These are phyloP conservation scores for Cryptomyrus ogoouensis DNA, from an alignment of 2,113 vertebrate genomes.

Conservation along the genomic window DNA sequence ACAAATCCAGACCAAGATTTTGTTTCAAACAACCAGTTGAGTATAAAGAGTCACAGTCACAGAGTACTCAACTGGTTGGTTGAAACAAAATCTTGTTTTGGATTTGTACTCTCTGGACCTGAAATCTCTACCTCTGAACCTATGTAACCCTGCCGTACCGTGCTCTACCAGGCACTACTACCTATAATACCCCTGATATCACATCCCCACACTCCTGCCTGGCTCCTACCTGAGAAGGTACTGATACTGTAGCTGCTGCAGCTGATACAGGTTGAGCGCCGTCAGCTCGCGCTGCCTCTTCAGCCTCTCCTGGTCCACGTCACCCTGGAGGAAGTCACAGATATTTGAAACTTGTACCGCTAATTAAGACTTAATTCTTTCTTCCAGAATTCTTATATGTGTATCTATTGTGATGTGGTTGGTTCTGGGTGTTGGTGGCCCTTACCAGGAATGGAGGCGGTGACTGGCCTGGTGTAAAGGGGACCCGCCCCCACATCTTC, in stretches of 20 bases:
- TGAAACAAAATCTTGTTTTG: no score
- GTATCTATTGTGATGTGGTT: not conserved
- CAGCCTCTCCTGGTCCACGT: slow-evolving; percentile 86
- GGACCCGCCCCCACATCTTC: slow-evolving; percentile 96
- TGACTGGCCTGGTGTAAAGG: slow-evolving; percentile 80
- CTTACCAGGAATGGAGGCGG: slow-evolving; percentile 82
- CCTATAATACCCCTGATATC: not conserved
- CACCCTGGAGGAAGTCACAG: slow-evolving; percentile 59
- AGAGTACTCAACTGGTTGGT: no score
- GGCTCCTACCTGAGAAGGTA: slow-evolving; percentile 81
- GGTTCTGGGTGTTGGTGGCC: not conserved
- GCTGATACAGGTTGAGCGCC: slow-evolving; percentile 88
- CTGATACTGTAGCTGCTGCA: slow-evolving; percentile 88
- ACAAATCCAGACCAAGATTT: no score
- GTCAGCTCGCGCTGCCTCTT: slow-evolving; percentile 88
- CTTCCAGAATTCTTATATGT: not conserved
- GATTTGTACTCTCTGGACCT: no score
- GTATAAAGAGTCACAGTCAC: no score
- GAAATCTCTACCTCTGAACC: not conserved
- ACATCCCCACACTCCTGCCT: not conserved
- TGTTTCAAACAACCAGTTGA: no score
- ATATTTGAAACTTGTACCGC: not conserved
- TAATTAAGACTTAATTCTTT: not conserved
- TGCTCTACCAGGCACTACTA: not conserved
- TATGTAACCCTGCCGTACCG: not conserved